Conservation (phyloP, 2,113 vertebrate genomes). For the Datnioides undecimradiatus region DNA sequence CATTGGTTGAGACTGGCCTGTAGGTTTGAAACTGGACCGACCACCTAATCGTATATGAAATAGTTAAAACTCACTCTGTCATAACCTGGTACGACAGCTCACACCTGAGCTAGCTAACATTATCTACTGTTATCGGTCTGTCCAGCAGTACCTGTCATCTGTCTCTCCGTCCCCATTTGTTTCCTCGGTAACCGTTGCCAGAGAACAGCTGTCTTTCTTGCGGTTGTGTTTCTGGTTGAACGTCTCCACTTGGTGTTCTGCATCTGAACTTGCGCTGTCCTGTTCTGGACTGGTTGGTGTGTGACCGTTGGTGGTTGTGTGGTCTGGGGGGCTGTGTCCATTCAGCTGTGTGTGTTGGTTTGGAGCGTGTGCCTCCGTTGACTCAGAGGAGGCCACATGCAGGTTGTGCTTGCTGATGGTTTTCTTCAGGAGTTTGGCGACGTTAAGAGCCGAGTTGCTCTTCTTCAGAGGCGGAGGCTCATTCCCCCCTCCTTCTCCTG, state of each 20-base stretch:
- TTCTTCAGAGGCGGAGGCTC: slow-evolving; percentile 80
- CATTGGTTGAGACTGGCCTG: no score
- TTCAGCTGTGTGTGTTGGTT: slow-evolving; percentile 14
- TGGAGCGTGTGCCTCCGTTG: neutral
- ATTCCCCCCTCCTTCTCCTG: slow-evolving; percentile 47
- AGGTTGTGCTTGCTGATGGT: slow-evolving; percentile 90
- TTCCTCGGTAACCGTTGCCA: slow-evolving; percentile 93
- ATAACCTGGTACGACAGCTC: no score
- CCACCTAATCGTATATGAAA: no score
- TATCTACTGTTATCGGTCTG: neutral
- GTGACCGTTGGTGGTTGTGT: slow-evolving; percentile 22
- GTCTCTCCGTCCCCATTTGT: slow-evolving; percentile 48
- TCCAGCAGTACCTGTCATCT: slow-evolving; percentile 42
- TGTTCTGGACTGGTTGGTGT: slow-evolving; percentile 7
- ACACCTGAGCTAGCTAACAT: neutral
- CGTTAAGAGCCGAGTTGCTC: slow-evolving; percentile 81
- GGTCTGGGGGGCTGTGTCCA: slow-evolving; percentile 11
- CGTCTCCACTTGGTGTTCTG: slow-evolving; percentile 70
- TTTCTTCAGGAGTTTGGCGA: slow-evolving; percentile 90
- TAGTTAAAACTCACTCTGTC: no score
- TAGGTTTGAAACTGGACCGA: no score
- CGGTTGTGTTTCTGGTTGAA: slow-evolving; percentile 83
- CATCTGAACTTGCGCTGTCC: slow-evolving; percentile 65
- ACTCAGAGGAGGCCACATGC: slow-evolving; percentile 50
- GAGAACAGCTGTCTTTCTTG: slow-evolving; percentile 87